A percentile compares a stretch with the other conserved stretches of the same genome.
These are phyloP conservation scores for Xenops minutus DNA, from an alignment of 2,797 vertebrate genomes.

Conservation along the genomic window DNA sequence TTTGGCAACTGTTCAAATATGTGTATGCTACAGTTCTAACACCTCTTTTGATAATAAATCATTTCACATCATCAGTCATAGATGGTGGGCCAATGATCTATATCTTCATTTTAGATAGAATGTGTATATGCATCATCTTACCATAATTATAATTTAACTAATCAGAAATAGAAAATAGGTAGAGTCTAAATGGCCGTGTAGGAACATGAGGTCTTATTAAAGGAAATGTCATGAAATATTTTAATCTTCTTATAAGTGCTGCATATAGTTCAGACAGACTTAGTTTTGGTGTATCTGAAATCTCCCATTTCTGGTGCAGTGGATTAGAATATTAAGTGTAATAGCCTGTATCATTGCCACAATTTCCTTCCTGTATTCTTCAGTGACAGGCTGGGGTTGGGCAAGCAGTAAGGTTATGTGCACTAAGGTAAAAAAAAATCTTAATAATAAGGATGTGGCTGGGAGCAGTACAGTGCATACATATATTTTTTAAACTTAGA, in stretches of 20 bases:
- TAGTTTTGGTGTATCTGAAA: background rate
- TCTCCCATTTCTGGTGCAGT: background rate
- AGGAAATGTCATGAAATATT: background rate
- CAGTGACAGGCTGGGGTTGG: background rate
- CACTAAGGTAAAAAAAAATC: background rate
- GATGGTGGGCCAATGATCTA: background rate
- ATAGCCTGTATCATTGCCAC: background rate
- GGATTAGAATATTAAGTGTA: background rate
- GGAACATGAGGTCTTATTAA: background rate
- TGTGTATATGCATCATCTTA: background rate
- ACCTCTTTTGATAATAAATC: background rate
- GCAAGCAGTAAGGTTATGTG: background rate
- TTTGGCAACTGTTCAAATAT: background rate
- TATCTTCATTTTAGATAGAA: background rate
- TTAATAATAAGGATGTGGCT: background rate
- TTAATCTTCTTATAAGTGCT: slow-evolving; percentile 14
- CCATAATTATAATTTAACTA: background rate
- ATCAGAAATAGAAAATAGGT: background rate
- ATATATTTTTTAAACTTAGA: background rate
- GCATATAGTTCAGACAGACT: background rate
- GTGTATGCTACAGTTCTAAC: background rate
- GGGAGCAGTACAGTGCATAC: background rate
- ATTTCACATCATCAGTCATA: background rate
- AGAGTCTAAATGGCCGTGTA: background rate
- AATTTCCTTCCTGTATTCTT: background rate